A percentile compares a stretch with the other conserved stretches of the same genome.
Conservation (phyloP, 2,797 vertebrate species). For the Phataginus tricuspis region DNA sequence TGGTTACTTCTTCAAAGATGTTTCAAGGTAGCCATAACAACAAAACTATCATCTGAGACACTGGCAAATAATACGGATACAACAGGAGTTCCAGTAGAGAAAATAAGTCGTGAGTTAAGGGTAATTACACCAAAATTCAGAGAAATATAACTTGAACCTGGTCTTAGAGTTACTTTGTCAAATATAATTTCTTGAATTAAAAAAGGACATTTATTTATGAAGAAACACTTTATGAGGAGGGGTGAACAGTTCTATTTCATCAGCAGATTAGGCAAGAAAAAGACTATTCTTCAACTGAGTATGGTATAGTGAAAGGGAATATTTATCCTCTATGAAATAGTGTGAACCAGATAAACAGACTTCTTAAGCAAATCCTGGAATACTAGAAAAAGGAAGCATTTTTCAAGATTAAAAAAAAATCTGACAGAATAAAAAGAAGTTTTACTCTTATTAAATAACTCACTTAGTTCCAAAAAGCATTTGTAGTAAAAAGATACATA, state of each 20-base stretch:
- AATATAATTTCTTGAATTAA: background rate
- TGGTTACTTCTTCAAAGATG: constrained; percentile 14
- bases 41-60: background rate
- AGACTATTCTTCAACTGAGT: background rate
- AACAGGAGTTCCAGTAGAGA: background rate
- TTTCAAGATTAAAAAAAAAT: constrained; percentile 32
- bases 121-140: background rate
- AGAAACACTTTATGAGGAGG: background rate
- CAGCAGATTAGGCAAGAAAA: background rate
- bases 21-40: constrained; percentile 30
- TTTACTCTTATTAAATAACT: background rate
- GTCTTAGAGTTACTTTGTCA: background rate
- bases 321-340: background rate
- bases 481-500: background rate
- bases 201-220: background rate
- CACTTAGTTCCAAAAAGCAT: background rate
- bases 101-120: background rate
- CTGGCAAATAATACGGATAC: background rate
- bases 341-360: background rate
- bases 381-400: constrained; percentile 2
- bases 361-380: background rate
- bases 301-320: background rate
- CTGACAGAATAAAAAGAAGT: background rate
- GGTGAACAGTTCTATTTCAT: background rate
- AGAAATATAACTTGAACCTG: background rate